Percentiles rank a stretch among this genome's conserved stretches.
These are phyloP conservation scores for Pterois miles DNA, from an alignment of 2,797 vertebrate species.

Conservation along the genomic window DNA sequence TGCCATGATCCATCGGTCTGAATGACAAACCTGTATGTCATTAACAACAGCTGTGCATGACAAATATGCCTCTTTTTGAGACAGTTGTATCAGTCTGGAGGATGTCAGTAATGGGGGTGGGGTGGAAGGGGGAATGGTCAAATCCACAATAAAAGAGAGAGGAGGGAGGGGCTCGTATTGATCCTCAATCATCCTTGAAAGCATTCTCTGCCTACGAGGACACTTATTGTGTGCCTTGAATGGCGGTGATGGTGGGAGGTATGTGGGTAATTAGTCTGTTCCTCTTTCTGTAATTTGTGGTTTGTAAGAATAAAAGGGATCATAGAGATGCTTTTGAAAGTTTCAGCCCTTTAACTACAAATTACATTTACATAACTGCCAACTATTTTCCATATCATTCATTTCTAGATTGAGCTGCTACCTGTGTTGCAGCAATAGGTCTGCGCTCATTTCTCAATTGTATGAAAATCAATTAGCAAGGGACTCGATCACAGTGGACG, in stretches of 20 bases:
- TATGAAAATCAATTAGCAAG: not conserved
- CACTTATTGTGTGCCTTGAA: constrained; percentile 21
- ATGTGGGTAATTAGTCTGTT: constrained; percentile 16
- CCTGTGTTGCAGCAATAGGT: not conserved
- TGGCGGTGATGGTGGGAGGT: not conserved
- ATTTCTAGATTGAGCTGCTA: not conserved
- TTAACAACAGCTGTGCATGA: constrained; percentile 15
- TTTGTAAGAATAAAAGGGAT: not conserved
- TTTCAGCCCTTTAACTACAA: not conserved
- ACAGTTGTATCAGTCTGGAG: constrained; percentile 25
- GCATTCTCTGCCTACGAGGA: constrained; percentile 24
- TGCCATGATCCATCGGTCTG: constrained; percentile 11
- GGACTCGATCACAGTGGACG: not conserved
- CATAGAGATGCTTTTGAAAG: not conserved
- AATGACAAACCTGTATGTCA: constrained; percentile 38
- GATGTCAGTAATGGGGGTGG: constrained; percentile 15
- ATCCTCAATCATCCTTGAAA: constrained; percentile 58
- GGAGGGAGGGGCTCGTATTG: constrained; percentile 36
- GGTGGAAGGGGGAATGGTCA: constrained; percentile 12
- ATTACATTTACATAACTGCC: not conserved
- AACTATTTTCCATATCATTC: not conserved
- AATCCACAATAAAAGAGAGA: constrained; percentile 37
- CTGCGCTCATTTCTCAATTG: not conserved
- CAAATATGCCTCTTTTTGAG: constrained; percentile 7
- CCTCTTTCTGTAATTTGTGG: constrained; percentile 9